Evolutionary conservation across 2,113 vertebrate species (phyloP), one percentile per base, ranked within the genome.

Genomic region (Amphiprion percula): DNA sequence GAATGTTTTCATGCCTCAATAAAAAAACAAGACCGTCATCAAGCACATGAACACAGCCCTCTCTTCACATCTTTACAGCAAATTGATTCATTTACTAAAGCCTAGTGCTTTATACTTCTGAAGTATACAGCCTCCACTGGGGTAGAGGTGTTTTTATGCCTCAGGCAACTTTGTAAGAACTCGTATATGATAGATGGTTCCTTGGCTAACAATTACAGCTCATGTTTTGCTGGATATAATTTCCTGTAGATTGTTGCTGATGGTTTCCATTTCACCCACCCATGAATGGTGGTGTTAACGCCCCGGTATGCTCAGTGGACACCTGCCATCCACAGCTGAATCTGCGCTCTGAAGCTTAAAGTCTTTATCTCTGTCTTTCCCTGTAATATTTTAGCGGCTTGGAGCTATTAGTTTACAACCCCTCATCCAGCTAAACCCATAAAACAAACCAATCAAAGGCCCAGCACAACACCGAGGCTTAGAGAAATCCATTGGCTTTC

Each of bases 371-470:
- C 63, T 66, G 62, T 56, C 80, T 81, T 77, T 56, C 16, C 74
- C 62, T 77, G 50, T 87, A 83, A 89, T 86, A 87, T 91, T 90
- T 21, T 88, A 88, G 77, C 77, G 83, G 83, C 80, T 83, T 73
- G 76, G 41, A 73, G 84, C 81, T 86, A 88, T 90, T 87, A 82
- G 79, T 83, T 90, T 84, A 82, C 80, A 74, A 62, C 63, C 37
- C 49, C 67, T 83, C 76, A 80, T 84, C 74, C 87, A 63, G 60
- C 74, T 85, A 77, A 83, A 85, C 86, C 85, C 62, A 80, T 84
- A 89, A 91, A 91, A 80, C 76, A 91, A 89, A 91, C 90, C 85
- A 90, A 91, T 91, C 88, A 87, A 87, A 80, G 59, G 24, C 61
- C 69, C 62, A 53, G 80, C 58, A 68, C 79, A 84, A 83, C 86